phyloP scores from a whole-genome alignment of 2,888 invertebrate genomes.

The Amaurobius ferox region DNA sequence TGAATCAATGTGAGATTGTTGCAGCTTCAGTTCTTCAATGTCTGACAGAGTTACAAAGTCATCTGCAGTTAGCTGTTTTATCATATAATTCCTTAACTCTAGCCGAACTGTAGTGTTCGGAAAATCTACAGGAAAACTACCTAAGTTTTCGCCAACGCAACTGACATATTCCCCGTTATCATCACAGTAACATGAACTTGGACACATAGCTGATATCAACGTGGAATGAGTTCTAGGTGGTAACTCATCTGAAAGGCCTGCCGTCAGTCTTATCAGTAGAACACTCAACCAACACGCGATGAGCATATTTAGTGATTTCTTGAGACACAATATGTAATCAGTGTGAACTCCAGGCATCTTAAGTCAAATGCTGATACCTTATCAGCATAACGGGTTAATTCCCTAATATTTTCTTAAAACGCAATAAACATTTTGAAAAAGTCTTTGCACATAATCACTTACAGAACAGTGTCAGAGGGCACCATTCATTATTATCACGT shows the following conservation, averaged over 20 bases:
- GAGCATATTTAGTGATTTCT: background rate
- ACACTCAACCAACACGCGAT: background rate
- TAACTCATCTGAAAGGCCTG: background rate
- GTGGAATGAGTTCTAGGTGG: background rate
- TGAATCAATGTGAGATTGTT: conserved; percentile 79
- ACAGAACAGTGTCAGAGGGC: too few species aligned
- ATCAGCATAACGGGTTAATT: too few species aligned
- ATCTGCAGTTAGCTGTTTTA: conserved; percentile 53
- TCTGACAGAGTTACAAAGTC: conserved; percentile 55
- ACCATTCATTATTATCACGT: background rate
- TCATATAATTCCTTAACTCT: conserved; percentile 74
- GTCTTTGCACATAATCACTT: too few species aligned
- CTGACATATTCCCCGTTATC: conserved; percentile 74
- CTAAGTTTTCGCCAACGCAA: conserved; percentile 75
- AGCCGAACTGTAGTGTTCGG: conserved; percentile 73
- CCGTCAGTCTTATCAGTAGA: background rate
- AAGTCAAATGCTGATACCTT: too few species aligned
- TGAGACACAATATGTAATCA: background rate
- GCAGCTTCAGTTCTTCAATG: conserved; percentile 75
- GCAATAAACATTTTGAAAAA: too few species aligned
- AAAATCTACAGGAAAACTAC: conserved; percentile 73
- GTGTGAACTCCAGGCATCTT: too few species aligned
- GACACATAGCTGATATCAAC: conserved; percentile 62
- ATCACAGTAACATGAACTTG: conserved; percentile 75
- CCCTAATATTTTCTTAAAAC: too few species aligned